Conservation (phyloP, 2,888 invertebrate species). For the Tubulanus polymorphus region DNA sequence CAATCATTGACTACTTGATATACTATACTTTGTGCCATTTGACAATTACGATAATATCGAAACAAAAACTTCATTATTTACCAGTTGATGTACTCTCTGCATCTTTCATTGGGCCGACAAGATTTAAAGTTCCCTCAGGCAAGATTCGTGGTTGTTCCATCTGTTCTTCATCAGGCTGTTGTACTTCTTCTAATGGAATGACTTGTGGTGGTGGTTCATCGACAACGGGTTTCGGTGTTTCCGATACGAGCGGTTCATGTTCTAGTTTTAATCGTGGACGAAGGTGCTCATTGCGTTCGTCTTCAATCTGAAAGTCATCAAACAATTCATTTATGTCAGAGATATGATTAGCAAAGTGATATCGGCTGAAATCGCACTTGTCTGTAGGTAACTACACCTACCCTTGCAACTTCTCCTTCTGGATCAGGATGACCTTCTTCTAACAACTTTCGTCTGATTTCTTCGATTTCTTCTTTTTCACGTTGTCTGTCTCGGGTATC, state of each 20-base stretch:
- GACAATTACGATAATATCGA: too few species aligned
- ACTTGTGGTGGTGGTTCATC: conserved; percentile 3
- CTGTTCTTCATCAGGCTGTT: conserved; percentile 15
- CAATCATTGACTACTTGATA: too few species aligned
- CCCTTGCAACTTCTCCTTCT: conserved; percentile 54
- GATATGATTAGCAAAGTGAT: too few species aligned
- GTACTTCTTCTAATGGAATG: conserved; percentile 12
- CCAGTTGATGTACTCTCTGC: too few species aligned
- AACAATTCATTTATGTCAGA: conserved; percentile 2
- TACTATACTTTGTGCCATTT: too few species aligned
- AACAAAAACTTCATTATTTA: too few species aligned
- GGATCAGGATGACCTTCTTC: conserved; percentile 57
- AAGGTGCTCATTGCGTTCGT: conserved; percentile 77
- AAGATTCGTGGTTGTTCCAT: conserved; percentile 29
- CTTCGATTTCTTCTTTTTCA: conserved; percentile 83
- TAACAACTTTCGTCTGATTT: conserved; percentile 70
- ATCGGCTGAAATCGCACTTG: neutral
- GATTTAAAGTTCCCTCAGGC: too few species aligned
- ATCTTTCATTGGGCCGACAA: too few species aligned
- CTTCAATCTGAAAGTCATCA: conserved; percentile 62
- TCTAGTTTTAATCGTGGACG: conserved; percentile 72
- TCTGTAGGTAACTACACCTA: conserved; percentile 15
- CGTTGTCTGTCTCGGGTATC: conserved; percentile 82
- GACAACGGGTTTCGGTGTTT: conserved; percentile 11
- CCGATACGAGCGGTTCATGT: conserved; percentile 19